Percentiles rank a stretch among this genome's conserved stretches.
Conservation (phyloP, 2,113 vertebrate genomes). For the Athene noctua region DNA sequence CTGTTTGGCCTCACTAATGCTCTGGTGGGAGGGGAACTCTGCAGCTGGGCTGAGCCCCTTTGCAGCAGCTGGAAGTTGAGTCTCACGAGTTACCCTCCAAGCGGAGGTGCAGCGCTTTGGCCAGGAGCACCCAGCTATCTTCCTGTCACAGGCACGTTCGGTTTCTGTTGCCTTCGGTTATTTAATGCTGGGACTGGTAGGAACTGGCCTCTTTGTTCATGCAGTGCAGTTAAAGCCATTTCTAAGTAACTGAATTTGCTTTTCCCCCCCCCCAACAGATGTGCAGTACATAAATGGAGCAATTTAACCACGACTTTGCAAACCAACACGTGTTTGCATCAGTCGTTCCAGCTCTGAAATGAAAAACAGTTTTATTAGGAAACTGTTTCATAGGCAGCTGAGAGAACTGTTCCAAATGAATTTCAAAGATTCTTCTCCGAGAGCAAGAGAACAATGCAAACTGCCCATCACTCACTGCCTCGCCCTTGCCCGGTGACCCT, state of each 20-base stretch:
- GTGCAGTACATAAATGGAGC: background rate
- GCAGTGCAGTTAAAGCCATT: background rate
- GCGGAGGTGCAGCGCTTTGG: fast-evolving
- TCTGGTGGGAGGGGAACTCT: background rate
- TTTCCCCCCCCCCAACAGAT: background rate
- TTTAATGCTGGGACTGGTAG: background rate
- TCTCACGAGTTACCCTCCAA: background rate
- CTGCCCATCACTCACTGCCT: background rate
- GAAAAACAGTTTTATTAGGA: background rate
- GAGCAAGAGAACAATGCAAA: background rate
- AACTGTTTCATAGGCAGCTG: background rate
- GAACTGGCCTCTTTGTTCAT: background rate
- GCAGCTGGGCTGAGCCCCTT: fast-evolving
- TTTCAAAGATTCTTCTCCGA: background rate
- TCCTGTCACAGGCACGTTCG: background rate
- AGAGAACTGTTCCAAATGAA: background rate
- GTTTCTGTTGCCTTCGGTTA: background rate
- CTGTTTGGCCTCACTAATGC: background rate
- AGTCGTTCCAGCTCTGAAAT: background rate
- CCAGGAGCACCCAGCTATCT: background rate
- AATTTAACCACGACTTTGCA: background rate
- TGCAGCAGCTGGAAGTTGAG: background rate
- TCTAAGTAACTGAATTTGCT: background rate
- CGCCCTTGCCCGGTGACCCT: background rate
- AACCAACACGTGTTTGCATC: background rate